phyloP scores from a whole-genome alignment of 2,797 vertebrate genomes.

The Sternotherus odoratus region DNA sequence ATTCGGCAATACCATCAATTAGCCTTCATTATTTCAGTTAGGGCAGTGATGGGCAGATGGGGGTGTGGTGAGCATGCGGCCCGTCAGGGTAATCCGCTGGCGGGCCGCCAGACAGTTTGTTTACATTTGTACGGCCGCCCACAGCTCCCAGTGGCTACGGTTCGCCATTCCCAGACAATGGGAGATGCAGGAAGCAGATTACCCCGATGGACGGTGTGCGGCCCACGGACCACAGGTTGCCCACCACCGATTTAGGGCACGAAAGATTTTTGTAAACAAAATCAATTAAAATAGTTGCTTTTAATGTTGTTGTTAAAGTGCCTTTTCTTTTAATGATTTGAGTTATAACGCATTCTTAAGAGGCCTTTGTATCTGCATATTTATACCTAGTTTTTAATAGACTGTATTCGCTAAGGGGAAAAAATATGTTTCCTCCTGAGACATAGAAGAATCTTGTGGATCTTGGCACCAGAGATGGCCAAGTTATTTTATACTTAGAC shows the following conservation, averaged over 20 bases:
- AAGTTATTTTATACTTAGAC: constrained; percentile 58
- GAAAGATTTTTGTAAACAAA: constrained; percentile 17
- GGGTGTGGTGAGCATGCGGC: no score
- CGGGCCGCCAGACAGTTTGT: no score
- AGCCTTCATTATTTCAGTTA: background rate
- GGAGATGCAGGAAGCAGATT: no score
- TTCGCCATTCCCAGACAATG: no score
- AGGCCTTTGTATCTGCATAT: constrained; percentile 1
- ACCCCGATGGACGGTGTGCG: no score
- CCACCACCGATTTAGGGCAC: background rate
- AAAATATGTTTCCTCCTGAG: constrained; percentile 37
- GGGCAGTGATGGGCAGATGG: background rate
- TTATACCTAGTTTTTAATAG: constrained; percentile 2
- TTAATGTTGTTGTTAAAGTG: background rate
- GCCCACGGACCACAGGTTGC: no score
- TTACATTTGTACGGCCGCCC: no score
- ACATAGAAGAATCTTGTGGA: constrained; percentile 41
- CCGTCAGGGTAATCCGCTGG: no score
- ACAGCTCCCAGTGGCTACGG: no score
- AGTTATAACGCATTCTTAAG: constrained; percentile 10
- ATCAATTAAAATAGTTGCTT: constrained; percentile 3
- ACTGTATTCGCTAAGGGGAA: constrained; percentile 1
- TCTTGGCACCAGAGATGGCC: constrained; percentile 54
- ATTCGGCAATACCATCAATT: background rate
- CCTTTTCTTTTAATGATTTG: constrained; percentile 35